Conservation (phyloP, 2,888 invertebrate species). For the Cantharis flavilabris region DNA sequence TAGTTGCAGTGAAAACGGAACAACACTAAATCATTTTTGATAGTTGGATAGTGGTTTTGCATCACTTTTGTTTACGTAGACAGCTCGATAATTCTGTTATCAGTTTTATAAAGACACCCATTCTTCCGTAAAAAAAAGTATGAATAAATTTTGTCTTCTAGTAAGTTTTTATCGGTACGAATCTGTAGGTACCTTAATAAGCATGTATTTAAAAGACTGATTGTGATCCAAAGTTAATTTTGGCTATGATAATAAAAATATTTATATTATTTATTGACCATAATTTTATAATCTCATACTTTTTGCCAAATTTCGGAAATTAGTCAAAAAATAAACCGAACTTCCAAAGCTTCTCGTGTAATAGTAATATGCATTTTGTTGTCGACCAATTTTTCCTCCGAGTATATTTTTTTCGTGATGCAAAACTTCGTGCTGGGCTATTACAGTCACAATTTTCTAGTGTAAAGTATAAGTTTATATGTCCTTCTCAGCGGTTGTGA, state of each 20-base stretch:
- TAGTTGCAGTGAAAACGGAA: slow-evolving; percentile 33
- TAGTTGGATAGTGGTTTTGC: neutral
- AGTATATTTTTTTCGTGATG: neutral
- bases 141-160: neutral
- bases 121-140: neutral
- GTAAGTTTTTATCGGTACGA: neutral
- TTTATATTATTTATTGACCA: neutral
- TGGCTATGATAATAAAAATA: neutral
- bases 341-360: neutral
- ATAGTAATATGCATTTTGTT: neutral
- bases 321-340: neutral
- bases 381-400: neutral
- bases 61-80: neutral
- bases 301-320: neutral
- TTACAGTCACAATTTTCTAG: neutral
- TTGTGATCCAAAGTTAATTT: neutral
- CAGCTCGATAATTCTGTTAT: neutral
- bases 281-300: neutral
- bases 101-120: neutral
- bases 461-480: slow-evolving; percentile 13
- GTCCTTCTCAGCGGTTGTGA: slow-evolving; percentile 35
- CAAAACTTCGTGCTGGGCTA: slow-evolving; percentile 3
- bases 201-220: neutral
- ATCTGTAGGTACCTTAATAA: neutral
- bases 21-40: slow-evolving; percentile 18